Conservation (phyloP, 2,797 vertebrate genomes). For the Buceros bicornis region DNA sequence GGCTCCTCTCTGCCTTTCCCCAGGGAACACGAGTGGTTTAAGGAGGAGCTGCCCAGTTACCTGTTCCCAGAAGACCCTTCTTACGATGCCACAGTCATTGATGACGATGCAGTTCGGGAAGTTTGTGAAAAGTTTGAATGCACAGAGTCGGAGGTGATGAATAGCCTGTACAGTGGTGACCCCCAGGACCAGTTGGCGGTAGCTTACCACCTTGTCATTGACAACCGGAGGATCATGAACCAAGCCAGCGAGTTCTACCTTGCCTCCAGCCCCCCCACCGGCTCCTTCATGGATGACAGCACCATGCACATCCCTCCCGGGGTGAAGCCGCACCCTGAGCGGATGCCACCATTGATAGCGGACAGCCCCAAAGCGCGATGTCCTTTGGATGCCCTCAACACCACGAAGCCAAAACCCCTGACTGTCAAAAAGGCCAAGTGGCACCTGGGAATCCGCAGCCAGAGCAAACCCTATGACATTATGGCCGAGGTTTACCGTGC, state of each 20-base stretch:
- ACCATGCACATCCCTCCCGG: constrained; percentile 90
- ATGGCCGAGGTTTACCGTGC: constrained; percentile 98
- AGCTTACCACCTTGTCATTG: constrained; percentile 97
- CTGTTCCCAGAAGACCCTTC: constrained; percentile 97
- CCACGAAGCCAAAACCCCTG: constrained; percentile 93
- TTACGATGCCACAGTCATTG: constrained; percentile 92
- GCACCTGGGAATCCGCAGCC: constrained; percentile 98
- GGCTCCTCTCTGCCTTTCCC: not conserved
- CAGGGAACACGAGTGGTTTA: constrained; percentile 98
- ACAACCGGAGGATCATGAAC: constrained; percentile 99
- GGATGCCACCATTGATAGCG: constrained; percentile 94
- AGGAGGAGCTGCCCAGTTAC: constrained; percentile 95
- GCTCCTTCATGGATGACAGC: constrained; percentile 96
- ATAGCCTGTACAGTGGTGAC: constrained; percentile 95
- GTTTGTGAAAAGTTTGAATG: constrained; percentile 99
- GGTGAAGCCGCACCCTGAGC: constrained; percentile 94
- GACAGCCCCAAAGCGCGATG: constrained; percentile 96
- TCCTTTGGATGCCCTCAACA: constrained; percentile 95
- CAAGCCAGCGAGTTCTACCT: constrained; percentile 99
- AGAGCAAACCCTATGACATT: constrained; percentile 96
- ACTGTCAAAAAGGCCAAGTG: constrained; percentile 99
- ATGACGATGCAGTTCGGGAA: constrained; percentile 95
- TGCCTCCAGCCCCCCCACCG: constrained; percentile 95
- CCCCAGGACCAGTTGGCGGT: constrained; percentile 97
- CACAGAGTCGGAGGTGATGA: constrained; percentile 92